Evolutionary conservation across 2,113 vertebrate species (phyloP).

Genomic region (cat (Felis catus)): DNA sequence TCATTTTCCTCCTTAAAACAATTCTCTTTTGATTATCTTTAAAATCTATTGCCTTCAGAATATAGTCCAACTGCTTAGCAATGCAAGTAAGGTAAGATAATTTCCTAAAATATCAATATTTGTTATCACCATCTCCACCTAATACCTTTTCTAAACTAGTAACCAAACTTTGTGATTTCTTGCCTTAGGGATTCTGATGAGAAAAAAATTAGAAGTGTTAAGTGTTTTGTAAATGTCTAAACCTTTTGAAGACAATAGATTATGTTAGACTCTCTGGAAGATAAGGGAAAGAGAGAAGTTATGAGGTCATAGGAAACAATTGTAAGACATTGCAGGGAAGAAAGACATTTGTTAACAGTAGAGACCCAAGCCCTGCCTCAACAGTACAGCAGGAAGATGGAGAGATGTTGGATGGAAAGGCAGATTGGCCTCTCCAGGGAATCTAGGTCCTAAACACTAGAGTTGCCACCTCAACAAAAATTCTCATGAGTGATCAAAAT

Average conservation of each 20-base stretch:
- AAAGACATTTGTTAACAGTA: not conserved
- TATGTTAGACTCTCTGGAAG: not conserved
- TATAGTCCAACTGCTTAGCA: not conserved
- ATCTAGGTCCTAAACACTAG: not conserved
- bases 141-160: not conserved
- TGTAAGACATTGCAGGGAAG: not conserved
- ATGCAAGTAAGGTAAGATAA: not conserved
- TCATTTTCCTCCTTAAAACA: not conserved
- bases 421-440: not conserved
- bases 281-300: too few relatives aligned
- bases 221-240: not conserved
- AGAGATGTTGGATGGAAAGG: not conserved
- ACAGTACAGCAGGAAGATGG: not conserved
- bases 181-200: not conserved
- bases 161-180: not conserved
- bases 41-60: not conserved
- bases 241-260: not conserved
- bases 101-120: not conserved
- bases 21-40: not conserved
- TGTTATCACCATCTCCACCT: not conserved
- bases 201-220: not conserved
- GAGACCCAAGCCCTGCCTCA: not conserved
- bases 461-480: not conserved
- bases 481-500: not conserved
- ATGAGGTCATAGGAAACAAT: not conserved